Evolutionary conservation across 1,140 invertebrate genomes (phyloP).

Genomic region (Acromyrmex heyeri): DNA sequence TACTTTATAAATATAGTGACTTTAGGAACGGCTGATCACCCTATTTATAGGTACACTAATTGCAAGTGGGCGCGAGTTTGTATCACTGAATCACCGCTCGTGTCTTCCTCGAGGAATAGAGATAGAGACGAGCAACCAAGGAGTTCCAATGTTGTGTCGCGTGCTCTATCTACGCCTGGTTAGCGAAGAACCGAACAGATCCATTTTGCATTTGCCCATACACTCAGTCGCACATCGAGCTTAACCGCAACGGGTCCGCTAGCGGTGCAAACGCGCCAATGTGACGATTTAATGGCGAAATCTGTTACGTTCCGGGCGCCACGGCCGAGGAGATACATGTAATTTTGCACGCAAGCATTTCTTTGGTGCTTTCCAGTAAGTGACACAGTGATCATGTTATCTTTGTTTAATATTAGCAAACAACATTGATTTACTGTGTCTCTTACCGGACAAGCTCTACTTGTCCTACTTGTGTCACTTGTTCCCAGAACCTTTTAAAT

Average conservation of each 20-base stretch:
- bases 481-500: no score
- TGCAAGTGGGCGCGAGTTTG: no score
- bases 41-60: no score
- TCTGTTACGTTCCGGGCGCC: constrained; percentile 44
- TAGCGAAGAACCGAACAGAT: constrained; percentile 28
- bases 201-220: not conserved
- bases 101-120: constrained; percentile 28
- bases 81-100: not conserved
- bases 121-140: constrained; percentile 1
- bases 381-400: no score
- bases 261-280: not conserved
- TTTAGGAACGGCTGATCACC: no score
- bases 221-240: not conserved
- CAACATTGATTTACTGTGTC: no score
- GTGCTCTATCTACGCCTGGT: constrained; percentile 4
- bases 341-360: constrained; percentile 17
- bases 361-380: not conserved
- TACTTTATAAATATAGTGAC: no score
- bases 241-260: not conserved
- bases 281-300: constrained; percentile 33
- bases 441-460: no score
- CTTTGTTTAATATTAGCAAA: no score
- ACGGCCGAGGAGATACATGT: constrained; percentile 29
- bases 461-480: no score
- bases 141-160: constrained; percentile 48